Percentiles rank a stretch among this genome's conserved stretches.
Conservation (phyloP, 2,888 invertebrate species). For the Chromoteleia sp. region DNA sequence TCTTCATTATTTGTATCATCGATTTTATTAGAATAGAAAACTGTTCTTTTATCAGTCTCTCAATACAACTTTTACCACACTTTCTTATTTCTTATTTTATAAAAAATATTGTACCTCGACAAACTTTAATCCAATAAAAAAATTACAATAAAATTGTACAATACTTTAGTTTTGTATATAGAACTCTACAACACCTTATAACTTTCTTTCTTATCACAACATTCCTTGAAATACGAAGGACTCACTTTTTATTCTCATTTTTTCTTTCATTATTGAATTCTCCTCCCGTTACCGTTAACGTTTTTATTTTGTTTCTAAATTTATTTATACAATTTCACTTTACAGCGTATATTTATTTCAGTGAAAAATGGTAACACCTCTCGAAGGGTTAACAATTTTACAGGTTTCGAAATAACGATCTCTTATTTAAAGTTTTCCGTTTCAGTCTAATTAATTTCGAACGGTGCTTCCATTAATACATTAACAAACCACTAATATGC, state of each 20-base stretch:
- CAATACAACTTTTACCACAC: neutral
- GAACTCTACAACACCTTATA: constrained; percentile 2
- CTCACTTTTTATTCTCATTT: neutral
- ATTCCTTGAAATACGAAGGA: no score
- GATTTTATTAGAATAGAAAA: neutral
- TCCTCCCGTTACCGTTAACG: no score
- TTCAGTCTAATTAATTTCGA: no score
- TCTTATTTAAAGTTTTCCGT: no score
- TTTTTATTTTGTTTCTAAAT: no score
- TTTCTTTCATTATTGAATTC: neutral
- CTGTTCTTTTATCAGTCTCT: neutral
- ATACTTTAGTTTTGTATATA: neutral
- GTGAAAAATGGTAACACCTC: no score
- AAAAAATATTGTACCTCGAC: neutral
- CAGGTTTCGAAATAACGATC: no score
- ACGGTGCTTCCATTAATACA: no score
- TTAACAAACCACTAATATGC: no score
- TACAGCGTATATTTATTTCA: no score
- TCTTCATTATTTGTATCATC: neutral
- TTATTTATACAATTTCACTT: no score
- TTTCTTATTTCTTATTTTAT: constrained; percentile 3
- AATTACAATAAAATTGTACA: neutral
- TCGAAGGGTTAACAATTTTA: no score
- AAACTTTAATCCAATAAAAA: constrained; percentile 1
- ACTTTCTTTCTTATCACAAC: neutral